Evolutionary conservation across 2,797 vertebrate species (phyloP).

Genomic region (Tangara arthus): DNA sequence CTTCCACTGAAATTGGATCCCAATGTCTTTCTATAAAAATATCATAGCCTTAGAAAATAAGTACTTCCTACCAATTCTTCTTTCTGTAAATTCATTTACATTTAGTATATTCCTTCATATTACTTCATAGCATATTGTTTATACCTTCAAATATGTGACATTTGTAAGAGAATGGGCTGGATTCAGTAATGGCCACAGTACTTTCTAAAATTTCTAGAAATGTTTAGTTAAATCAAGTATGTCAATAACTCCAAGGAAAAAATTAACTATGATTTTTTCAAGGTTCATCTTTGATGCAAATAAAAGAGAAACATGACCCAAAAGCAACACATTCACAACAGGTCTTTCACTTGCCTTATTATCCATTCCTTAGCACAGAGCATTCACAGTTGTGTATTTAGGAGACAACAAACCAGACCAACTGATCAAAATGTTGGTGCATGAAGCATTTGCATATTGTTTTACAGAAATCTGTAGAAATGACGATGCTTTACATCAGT

Average conservation of each 20-base stretch:
- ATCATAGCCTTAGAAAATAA: not conserved
- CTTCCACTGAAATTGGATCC: not conserved
- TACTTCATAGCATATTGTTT: not conserved
- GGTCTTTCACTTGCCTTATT: not conserved
- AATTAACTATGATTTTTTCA: not conserved
- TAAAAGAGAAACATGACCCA: not conserved
- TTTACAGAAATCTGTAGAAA: not conserved
- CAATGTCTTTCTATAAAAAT: not conserved
- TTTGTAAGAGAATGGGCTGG: not conserved
- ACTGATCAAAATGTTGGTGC: not conserved
- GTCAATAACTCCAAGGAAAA: not conserved
- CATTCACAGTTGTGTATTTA: not conserved
- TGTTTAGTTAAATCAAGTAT: not conserved
- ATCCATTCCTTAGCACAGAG: not conserved
- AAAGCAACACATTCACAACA: not conserved
- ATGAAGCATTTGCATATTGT: not conserved
- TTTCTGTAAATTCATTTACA: not conserved
- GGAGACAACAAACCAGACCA: not conserved
- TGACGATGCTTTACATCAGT: accelerated
- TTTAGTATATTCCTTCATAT: not conserved
- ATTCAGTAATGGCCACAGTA: not conserved
- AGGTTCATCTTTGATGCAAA: not conserved
- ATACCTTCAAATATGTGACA: not conserved
- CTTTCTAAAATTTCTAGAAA: not conserved
- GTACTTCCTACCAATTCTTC: not conserved